A percentile compares a stretch with the other conserved stretches of the same genome.
These are phyloP conservation scores for Homarus gammarus DNA, from an alignment of 2,888 invertebrate genomes.

Conservation along the genomic window DNA sequence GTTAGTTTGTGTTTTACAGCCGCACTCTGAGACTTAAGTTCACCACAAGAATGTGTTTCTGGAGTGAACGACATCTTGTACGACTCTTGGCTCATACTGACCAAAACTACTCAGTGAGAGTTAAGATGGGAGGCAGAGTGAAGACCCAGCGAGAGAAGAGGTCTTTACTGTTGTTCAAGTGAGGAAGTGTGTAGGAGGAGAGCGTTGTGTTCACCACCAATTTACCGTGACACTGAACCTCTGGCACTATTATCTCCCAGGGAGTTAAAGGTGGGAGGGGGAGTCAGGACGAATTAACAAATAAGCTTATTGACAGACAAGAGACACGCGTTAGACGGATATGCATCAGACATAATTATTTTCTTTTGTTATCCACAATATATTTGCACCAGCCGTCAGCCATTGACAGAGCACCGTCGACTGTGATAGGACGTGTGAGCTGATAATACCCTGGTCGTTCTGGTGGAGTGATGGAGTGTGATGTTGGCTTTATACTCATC, in stretches of 20 bases:
- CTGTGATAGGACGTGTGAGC: too few relatives aligned
- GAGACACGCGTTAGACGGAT: constrained; percentile 32
- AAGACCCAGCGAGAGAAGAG: background rate
- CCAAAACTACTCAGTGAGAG: too few relatives aligned
- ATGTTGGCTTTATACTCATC: too few relatives aligned
- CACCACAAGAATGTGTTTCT: too few relatives aligned
- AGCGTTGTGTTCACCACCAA: background rate
- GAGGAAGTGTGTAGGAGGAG: background rate
- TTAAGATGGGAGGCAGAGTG: background rate
- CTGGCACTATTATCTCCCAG: constrained; percentile 12
- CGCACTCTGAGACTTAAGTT: too few relatives aligned
- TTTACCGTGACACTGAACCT: background rate
- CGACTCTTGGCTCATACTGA: too few relatives aligned
- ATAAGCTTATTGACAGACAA: constrained; percentile 27
- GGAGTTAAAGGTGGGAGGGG: constrained; percentile 1
- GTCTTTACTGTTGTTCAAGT: background rate
- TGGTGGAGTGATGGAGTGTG: too few relatives aligned
- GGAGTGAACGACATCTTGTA: too few relatives aligned
- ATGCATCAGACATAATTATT: constrained; percentile 27
- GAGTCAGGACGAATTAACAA: constrained; percentile 15
- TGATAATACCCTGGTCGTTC: too few relatives aligned
- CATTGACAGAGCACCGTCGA: too few relatives aligned
- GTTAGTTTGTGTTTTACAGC: too few relatives aligned
- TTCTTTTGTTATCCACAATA: background rate
- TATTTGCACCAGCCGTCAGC: background rate